Evolutionary conservation across 2,888 invertebrate genomes (phyloP).

Genomic region (Brenthis daphne): DNA sequence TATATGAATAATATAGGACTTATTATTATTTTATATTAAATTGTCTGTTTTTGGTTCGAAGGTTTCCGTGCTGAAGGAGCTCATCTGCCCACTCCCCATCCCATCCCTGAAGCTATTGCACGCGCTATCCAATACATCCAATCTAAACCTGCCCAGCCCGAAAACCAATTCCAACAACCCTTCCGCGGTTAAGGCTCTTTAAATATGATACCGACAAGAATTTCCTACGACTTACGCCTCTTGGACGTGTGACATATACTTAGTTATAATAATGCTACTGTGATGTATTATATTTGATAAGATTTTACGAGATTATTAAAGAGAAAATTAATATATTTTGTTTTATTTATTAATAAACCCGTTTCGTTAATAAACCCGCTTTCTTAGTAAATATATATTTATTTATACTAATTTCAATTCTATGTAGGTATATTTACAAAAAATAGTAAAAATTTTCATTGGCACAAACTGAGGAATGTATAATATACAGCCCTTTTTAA

Average conservation of each 20-base stretch:
- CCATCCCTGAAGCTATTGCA: constrained; percentile 82
- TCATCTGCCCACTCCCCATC: constrained; percentile 84
- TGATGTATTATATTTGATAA: constrained; percentile 70
- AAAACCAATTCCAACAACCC: constrained; percentile 54
- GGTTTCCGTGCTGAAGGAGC: constrained; percentile 84
- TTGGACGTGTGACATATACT: constrained; percentile 41
- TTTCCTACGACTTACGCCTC: constrained; percentile 2
- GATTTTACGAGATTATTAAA: constrained; percentile 43
- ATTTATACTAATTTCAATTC: too few species aligned
- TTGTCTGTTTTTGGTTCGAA: constrained; percentile 4
- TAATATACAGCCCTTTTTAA: too few species aligned
- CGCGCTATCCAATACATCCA: constrained; percentile 75
- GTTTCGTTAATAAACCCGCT: too few species aligned
- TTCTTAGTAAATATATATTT: too few species aligned
- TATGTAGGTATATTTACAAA: too few species aligned
- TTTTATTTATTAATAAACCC: too few species aligned
- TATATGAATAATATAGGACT: too few species aligned
- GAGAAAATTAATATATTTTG: constrained; percentile 18
- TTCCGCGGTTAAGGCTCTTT: constrained; percentile 62
- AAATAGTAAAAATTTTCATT: too few species aligned
- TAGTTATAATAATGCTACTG: constrained; percentile 60
- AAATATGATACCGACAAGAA: not conserved
- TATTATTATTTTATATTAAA: not conserved
- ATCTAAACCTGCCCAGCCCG: constrained; percentile 58
- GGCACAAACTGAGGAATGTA: too few species aligned